Evolutionary conservation across 2,888 invertebrate species (phyloP), one percentile per base, ranked within the genome.

Genomic region (Pterobdella sp.): DNA sequence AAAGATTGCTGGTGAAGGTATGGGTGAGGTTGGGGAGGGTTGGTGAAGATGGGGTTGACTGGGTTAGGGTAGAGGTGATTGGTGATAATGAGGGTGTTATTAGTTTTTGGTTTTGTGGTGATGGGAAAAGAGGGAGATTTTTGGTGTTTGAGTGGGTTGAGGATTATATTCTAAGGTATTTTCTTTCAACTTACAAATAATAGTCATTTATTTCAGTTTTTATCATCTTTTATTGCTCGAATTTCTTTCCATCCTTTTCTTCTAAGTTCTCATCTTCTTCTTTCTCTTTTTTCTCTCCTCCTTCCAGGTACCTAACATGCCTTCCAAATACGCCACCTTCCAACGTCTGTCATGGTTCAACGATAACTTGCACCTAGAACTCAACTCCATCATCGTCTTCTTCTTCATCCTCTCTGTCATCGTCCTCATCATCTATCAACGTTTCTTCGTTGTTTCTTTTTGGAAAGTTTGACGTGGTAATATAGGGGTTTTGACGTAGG

Each of bases 1-100:
- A 52, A 63, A 60, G 32, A 60, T 70, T 18, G 36, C 36, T 34
- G 42, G 68, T 22, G 73, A 68, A 10, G 69, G 67, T 0, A n/a
- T n/a, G n/a, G n/a, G n/a, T n/a, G n/a, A n/a, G n/a, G n/a, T n/a
- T n/a, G n/a, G n/a, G n/a, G n/a, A n/a, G n/a, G n/a, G n/a, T n/a
- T n/a, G n/a, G n/a, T n/a, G n/a, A n/a, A n/a, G n/a, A n/a, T n/a
- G n/a, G n/a, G n/a, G n/a, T n/a, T n/a, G n/a, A n/a, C n/a, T n/a
- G n/a, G n/a, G n/a, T n/a, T n/a, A n/a, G n/a, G n/a, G n/a, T n/a
- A n/a, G n/a, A n/a, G n/a, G n/a, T n/a, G n/a, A n/a, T n/a, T n/a
- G n/a, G n/a, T n/a, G n/a, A n/a, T n/a, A n/a, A n/a, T n/a, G n/a
- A n/a, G n/a, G n/a, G n/a, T n/a, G n/a, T n/a, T n/a, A n/a, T n/a